A percentile compares a stretch with the other conserved stretches of the same genome.
phyloP scores from a whole-genome alignment of 2,113 vertebrate species.

The Asarcornis scutulata region DNA sequence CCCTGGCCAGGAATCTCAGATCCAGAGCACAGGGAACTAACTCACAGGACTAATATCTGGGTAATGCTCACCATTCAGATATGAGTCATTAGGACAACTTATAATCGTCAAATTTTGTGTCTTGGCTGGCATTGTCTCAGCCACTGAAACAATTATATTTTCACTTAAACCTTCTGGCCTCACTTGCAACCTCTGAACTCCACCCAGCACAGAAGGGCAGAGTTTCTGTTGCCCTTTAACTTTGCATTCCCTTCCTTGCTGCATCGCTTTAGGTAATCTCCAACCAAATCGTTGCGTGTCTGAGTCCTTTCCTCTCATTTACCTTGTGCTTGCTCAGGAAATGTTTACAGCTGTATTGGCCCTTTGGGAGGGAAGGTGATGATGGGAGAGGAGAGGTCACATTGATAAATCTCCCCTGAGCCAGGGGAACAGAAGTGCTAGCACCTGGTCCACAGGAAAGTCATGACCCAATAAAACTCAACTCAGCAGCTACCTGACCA shows the following conservation, averaged over 20 bases:
- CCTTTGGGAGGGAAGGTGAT: not conserved
- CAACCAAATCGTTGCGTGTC: not conserved
- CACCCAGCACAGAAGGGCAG: not conserved
- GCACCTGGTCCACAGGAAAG: not conserved
- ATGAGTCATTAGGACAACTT: not conserved
- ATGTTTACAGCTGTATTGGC: not conserved
- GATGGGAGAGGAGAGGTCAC: not conserved
- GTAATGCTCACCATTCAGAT: not conserved
- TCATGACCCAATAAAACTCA: not conserved
- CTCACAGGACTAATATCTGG: not conserved
- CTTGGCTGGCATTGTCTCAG: not conserved
- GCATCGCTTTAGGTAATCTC: not conserved
- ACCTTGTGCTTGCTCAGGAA: not conserved
- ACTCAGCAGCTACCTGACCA: not conserved
- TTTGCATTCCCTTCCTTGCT: not conserved
- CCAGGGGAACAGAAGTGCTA: not conserved
- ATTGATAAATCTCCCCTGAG: not conserved
- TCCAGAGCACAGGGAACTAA: not conserved
- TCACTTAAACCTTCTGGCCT: not conserved
- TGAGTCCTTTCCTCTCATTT: not conserved
- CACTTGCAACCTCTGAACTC: not conserved
- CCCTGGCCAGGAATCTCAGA: not conserved
- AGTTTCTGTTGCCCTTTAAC: not conserved
- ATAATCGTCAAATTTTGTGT: not conserved
- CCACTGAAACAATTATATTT: conserved; percentile 30